Evolutionary conservation across 2,797 vertebrate species (phyloP).

Genomic region (Mormyrops boulengeri): DNA sequence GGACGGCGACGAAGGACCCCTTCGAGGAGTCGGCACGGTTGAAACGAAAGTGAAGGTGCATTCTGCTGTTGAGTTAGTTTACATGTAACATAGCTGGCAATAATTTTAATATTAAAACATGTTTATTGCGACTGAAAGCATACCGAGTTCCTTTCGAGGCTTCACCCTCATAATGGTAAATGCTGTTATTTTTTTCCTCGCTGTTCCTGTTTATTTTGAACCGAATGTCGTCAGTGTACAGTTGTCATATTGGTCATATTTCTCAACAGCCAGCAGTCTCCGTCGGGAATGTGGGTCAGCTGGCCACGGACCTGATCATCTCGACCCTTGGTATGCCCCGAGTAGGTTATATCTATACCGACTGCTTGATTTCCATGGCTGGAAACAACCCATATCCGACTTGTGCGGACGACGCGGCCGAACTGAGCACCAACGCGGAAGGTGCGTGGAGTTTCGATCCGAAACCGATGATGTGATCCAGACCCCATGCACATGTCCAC

Average conservation of each 20-base stretch:
- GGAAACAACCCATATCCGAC: constrained; percentile 86
- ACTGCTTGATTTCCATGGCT: constrained; percentile 86
- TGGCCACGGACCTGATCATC: constrained; percentile 83
- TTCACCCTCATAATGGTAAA: constrained; percentile 66
- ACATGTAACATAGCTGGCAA: not conserved
- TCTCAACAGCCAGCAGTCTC: constrained; percentile 80
- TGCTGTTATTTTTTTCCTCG: not conserved
- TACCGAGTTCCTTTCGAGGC: constrained; percentile 46
- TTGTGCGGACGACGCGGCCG: constrained; percentile 61
- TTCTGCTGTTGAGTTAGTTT: not conserved
- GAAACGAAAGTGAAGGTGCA: not conserved
- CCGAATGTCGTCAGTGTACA: not conserved
- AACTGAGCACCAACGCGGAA: constrained; percentile 84
- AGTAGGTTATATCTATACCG: constrained; percentile 83
- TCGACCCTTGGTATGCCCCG: constrained; percentile 77
- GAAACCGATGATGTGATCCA: not conserved
- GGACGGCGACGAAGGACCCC: not conserved
- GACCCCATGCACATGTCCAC: not conserved
- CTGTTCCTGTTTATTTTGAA: not conserved
- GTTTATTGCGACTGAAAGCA: constrained; percentile 72
- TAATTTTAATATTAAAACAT: constrained; percentile 74
- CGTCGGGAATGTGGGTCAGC: constrained; percentile 89
- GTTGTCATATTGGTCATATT: not conserved
- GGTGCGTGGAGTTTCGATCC: constrained; percentile 49
- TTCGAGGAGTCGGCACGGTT: not conserved